These are phyloP conservation scores for Nematostella vectensis DNA, from an alignment of 92 coral and sea anemone species.

Conservation along the genomic window DNA sequence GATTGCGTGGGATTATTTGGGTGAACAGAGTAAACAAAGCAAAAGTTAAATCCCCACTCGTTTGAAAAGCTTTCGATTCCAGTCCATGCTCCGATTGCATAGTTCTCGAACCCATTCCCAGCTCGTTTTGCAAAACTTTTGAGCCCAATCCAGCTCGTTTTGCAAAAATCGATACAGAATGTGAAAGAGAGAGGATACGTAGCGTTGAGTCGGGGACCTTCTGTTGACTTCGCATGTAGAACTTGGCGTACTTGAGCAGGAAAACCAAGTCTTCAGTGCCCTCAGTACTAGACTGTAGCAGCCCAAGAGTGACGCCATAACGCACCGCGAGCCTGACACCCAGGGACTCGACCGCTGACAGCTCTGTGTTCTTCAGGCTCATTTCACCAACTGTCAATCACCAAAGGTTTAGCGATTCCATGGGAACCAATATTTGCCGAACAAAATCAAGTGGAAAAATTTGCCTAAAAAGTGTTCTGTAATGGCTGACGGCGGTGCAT, in stretches of 20 bases:
- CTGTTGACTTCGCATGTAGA: constrained; percentile 90
- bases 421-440: background rate
- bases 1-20: no score
- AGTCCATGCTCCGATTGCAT: no score
- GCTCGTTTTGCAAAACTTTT: no score
- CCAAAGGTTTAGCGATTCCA: no score
- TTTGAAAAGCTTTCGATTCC: no score
- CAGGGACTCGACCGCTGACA: constrained; percentile 71
- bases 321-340: constrained; percentile 90
- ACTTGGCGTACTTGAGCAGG: constrained; percentile 86
- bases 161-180: no score
- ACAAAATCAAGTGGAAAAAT: background rate
- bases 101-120: no score
- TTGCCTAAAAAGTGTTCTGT: no score
- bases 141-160: no score
- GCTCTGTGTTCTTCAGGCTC: constrained; percentile 78
- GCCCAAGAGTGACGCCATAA: constrained; percentile 80
- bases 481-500: background rate
- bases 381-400: constrained; percentile 75
- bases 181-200: constrained; percentile 92
- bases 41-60: no score
- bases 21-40: no score
- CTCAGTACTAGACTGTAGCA: constrained; percentile 76
- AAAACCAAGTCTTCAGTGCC: constrained; percentile 68
- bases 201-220: constrained; percentile 62